A percentile compares a stretch with the other conserved stretches of the same genome.
phyloP scores from a whole-genome alignment of 2,888 invertebrate genomes.

The Scaptomyza reducta region DNA sequence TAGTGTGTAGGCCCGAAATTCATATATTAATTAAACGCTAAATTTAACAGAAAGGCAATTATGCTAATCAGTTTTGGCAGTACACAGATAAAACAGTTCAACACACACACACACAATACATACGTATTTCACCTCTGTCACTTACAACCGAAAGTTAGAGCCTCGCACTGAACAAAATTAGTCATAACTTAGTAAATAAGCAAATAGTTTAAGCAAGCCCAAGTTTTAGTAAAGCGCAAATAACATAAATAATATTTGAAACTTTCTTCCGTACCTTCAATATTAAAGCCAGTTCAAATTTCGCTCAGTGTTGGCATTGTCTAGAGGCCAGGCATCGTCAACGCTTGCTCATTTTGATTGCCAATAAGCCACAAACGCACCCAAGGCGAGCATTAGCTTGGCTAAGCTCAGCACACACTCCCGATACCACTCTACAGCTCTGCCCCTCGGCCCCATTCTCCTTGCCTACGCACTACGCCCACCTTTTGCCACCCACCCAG shows the following conservation, averaged over 20 bases:
- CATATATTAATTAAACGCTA: slow-evolving; percentile 77
- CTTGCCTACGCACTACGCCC: slow-evolving; percentile 6
- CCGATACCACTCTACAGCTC: not conserved
- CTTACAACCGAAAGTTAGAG: slow-evolving; percentile 12
- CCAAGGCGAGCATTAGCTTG: slow-evolving; percentile 63
- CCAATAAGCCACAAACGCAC: slow-evolving; percentile 70
- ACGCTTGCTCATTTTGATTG: slow-evolving; percentile 59
- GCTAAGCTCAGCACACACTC: not conserved
- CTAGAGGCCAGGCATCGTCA: slow-evolving; percentile 23
- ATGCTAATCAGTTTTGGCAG: slow-evolving; percentile 66
- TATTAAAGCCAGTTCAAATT: not conserved
- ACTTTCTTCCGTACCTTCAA: not conserved
- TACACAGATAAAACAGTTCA: slow-evolving; percentile 46
- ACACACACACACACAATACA: slow-evolving; percentile 15
- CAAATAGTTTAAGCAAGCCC: not conserved
- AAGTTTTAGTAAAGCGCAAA: not conserved
- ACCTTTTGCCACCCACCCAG: slow-evolving; percentile 13
- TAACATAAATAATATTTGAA: not conserved
- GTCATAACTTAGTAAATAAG: not conserved
- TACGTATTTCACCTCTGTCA: not conserved
- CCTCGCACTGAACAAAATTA: slow-evolving; percentile 34
- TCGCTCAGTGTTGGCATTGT: slow-evolving; percentile 30
- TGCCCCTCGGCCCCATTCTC: not conserved
- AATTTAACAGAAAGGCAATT: slow-evolving; percentile 78
- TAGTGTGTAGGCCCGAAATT: slow-evolving; percentile 38